Conservation (phyloP, 2,888 invertebrate species). For the Zelleria hepariella region DNA sequence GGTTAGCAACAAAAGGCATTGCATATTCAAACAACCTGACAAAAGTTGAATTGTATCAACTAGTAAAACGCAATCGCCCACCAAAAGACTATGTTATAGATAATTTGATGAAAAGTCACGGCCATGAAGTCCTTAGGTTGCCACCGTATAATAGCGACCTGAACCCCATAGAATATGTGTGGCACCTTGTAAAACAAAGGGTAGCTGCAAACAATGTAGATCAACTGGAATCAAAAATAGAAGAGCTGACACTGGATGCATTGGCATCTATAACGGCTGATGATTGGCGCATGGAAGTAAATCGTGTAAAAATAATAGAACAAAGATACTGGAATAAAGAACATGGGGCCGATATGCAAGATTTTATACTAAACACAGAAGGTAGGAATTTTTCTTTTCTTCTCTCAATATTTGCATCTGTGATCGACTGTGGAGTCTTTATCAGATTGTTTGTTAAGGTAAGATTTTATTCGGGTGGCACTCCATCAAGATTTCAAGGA, state of each 20-base stretch:
- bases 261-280: conserved; percentile 7
- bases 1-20: conserved; percentile 16
- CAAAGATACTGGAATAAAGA: background rate
- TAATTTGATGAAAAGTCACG: conserved; percentile 1
- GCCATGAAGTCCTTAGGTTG: conserved; percentile 17
- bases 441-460: no score
- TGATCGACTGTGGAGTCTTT: no score
- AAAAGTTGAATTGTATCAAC: conserved; percentile 14
- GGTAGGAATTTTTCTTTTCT: no score
- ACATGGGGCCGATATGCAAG: no score
- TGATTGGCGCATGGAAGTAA: conserved; percentile 8
- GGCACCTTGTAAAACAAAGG: conserved; percentile 9
- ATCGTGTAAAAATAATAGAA: conserved; percentile 3
- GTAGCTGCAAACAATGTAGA: conserved; percentile 7
- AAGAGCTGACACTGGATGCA: conserved; percentile 6
- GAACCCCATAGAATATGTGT: conserved; percentile 19
- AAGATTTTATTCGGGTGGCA: no score
- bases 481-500: no score
- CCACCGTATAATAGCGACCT: conserved; percentile 16
- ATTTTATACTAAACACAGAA: no score
- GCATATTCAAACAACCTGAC: conserved; percentile 13
- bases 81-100: conserved; percentile 13
- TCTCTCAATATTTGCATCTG: no score
- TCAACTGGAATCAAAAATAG: conserved; percentile 4
- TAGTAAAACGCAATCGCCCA: conserved; percentile 13